Evolutionary conservation across 2,797 vertebrate species (phyloP).

Genomic region (Dicrostonyx torquatus): DNA sequence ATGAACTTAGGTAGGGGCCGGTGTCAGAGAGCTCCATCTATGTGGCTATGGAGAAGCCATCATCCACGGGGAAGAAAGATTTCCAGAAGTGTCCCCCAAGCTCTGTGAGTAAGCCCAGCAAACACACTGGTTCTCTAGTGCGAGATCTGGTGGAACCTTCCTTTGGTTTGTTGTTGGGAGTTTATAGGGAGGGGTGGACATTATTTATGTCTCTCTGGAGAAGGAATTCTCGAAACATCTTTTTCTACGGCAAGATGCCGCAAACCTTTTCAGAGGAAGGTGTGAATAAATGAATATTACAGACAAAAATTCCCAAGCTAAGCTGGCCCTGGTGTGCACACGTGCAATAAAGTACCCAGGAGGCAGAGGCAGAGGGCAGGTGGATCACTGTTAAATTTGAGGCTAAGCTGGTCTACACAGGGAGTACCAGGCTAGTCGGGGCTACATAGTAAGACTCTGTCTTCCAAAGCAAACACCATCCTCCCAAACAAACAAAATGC

Average conservation of each 20-base stretch:
- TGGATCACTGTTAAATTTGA: not conserved
- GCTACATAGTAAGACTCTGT: not conserved
- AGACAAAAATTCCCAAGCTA: not conserved
- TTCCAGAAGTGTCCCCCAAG: not conserved
- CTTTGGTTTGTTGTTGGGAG: not conserved
- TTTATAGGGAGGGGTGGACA: not conserved
- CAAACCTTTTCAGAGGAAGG: conserved; percentile 2
- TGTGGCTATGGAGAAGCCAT: not conserved
- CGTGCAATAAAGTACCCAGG: not conserved
- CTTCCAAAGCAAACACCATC: not conserved
- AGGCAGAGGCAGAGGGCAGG: not conserved
- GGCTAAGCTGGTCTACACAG: not conserved
- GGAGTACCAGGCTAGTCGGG: not conserved
- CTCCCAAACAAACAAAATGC: not conserved
- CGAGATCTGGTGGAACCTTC: not conserved
- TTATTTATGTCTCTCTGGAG: not conserved
- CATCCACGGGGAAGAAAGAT: not conserved
- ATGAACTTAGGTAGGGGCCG: not conserved
- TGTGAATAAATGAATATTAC: conserved; percentile 2
- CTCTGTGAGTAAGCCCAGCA: not conserved
- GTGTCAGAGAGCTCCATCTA: not conserved
- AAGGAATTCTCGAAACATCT: not conserved
- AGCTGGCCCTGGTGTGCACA: not conserved
- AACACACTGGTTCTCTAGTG: not conserved
- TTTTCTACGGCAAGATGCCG: not conserved